These are phyloP conservation scores for Lucilia sericata DNA, from an alignment of 1,140 invertebrate genomes.

Conservation along the genomic window DNA sequence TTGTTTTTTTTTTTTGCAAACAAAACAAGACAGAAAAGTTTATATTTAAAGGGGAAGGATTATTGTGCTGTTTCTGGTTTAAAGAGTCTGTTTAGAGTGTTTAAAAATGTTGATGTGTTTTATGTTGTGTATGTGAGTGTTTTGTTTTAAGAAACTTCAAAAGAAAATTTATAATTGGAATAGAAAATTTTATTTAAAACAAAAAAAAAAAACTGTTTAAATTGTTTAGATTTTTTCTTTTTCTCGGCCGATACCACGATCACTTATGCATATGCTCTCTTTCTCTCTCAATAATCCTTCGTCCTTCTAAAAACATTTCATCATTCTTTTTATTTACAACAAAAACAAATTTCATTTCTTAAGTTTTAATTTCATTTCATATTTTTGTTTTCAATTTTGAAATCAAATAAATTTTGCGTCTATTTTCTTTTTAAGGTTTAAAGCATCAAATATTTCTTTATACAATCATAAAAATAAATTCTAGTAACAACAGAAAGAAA, in stretches of 20 bases:
- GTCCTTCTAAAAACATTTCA: conserved; percentile 40
- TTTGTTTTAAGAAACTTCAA: neutral
- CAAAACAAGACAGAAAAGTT: conserved; percentile 51
- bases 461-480: neutral
- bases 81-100: neutral
- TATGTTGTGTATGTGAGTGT: neutral
- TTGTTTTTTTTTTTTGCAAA: neutral
- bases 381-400: conserved; percentile 24
- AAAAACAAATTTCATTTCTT: conserved; percentile 1
- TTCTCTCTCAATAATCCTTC: conserved; percentile 48
- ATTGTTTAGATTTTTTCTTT: conserved; percentile 69
- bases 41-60: conserved; percentile 50
- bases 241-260: conserved; percentile 62
- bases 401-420: conserved; percentile 49
- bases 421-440: conserved; percentile 53
- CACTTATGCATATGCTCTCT: neutral
- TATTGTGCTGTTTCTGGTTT: conserved; percentile 51
- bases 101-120: conserved; percentile 6
- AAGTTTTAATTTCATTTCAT: conserved; percentile 39
- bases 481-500: neutral
- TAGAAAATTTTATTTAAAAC: conserved; percentile 1
- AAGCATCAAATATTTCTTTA: conserved; percentile 35
- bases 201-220: conserved; percentile 45
- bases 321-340: neutral
- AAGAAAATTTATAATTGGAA: neutral